Evolutionary conservation across 2,888 invertebrate genomes (phyloP).

Genomic region (Periphyllus acericola): DNA sequence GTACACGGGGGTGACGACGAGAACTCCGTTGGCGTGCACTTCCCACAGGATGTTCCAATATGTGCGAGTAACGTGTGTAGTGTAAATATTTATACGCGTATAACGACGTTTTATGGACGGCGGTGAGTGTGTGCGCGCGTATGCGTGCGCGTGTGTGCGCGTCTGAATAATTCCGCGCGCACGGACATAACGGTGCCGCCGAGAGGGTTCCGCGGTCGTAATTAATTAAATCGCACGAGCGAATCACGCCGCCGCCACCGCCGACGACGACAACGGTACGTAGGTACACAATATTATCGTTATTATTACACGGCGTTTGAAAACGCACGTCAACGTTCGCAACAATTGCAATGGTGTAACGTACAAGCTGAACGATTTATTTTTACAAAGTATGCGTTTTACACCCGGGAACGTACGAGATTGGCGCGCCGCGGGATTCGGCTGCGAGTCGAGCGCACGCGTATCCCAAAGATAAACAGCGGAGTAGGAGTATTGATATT

Average conservation of each 20-base stretch:
- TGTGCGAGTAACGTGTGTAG: neutral
- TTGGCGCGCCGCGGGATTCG: too few species aligned
- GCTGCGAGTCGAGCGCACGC: too few species aligned
- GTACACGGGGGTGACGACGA: neutral
- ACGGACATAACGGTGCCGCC: neutral
- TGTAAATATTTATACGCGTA: neutral
- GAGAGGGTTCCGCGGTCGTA: neutral
- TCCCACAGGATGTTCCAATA: constrained; percentile 59
- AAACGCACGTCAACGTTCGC: neutral
- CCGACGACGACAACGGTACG: neutral
- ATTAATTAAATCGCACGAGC: constrained; percentile 33
- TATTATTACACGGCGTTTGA: neutral
- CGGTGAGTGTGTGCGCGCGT: too few species aligned
- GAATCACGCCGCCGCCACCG: neutral
- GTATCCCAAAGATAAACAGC: too few species aligned
- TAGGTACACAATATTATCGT: neutral
- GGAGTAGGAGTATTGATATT: too few species aligned
- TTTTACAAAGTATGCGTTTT: too few species aligned
- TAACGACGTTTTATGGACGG: neutral
- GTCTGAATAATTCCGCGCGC: neutral
- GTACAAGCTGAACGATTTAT: too few species aligned
- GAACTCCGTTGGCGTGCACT: neutral
- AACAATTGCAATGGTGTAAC: too few species aligned
- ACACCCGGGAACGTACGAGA: too few species aligned
- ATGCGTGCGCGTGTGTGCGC: neutral